Evolutionary conservation across 2,888 invertebrate species (phyloP).

Genomic region (Orthosia gothica): DNA sequence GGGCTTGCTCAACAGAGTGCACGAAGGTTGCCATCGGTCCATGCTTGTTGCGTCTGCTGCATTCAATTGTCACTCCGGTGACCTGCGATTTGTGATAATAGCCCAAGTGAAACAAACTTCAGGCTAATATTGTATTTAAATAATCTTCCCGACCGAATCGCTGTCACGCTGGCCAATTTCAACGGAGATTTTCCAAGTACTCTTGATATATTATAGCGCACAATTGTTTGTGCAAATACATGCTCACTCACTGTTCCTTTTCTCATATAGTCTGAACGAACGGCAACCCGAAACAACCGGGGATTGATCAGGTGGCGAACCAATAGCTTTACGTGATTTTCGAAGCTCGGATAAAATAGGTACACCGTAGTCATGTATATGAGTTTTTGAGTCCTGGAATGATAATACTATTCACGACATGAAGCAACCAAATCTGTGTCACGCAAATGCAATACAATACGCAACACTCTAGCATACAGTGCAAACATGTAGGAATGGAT

Average conservation of each 20-base stretch:
- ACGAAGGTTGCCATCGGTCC: slow-evolving; percentile 48
- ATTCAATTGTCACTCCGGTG: slow-evolving; percentile 37
- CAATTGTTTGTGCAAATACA: not conserved
- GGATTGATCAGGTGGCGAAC: not conserved
- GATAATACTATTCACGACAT: not conserved
- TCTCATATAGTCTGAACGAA: too few species aligned
- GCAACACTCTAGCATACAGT: not conserved
- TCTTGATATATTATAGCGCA: not conserved
- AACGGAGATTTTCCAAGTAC: not conserved
- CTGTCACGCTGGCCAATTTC: not conserved
- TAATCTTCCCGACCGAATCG: not conserved
- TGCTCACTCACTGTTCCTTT: not conserved
- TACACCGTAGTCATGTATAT: not conserved
- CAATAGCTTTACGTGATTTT: not conserved
- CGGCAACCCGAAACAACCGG: too few species aligned
- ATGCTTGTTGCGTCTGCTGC: slow-evolving; percentile 45
- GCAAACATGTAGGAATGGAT: not conserved
- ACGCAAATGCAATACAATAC: not conserved
- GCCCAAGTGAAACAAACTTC: slow-evolving; percentile 32
- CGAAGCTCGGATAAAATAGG: too few species aligned
- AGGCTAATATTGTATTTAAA: slow-evolving; percentile 37
- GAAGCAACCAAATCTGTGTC: not conserved
- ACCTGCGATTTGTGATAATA: slow-evolving; percentile 14
- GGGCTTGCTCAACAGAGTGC: slow-evolving; percentile 48
- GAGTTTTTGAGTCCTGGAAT: too few species aligned